These are phyloP conservation scores for Macrophya annulata DNA, from an alignment of 2,888 invertebrate species.

Conservation along the genomic window DNA sequence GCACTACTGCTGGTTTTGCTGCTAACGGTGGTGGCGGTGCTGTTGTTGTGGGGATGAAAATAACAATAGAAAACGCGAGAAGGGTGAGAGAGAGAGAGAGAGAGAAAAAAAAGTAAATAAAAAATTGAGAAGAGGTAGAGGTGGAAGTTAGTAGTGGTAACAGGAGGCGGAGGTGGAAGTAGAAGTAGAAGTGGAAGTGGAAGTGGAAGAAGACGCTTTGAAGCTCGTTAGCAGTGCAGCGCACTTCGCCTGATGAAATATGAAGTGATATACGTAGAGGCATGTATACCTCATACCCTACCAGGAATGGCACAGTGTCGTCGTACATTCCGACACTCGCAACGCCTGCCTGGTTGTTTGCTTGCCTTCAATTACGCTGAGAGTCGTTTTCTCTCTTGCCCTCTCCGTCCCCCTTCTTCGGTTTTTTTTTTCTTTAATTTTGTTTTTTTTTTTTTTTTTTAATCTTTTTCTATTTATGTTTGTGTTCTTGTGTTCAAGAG, in stretches of 20 bases:
- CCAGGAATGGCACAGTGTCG: conserved; percentile 15
- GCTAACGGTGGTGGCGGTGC: background rate
- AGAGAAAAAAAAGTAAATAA: background rate
- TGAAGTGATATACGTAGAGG: conserved; percentile 35
- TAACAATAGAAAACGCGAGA: conserved; percentile 17
- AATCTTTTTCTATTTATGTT: background rate
- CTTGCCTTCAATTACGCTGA: conserved; percentile 52
- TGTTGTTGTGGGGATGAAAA: background rate
- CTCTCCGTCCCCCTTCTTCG: background rate
- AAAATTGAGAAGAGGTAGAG: conserved; percentile 7
- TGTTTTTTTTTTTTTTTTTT: background rate
- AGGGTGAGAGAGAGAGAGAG: background rate
- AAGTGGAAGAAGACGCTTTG: conserved; percentile 50
- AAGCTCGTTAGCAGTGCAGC: conserved; percentile 53
- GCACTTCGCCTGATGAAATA: conserved; percentile 53
- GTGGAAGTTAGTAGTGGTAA: background rate
- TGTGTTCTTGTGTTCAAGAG: background rate
- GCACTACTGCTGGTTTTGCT: background rate
- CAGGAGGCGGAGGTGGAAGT: background rate
- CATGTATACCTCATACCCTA: conserved; percentile 18
- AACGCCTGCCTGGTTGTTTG: conserved; percentile 31
- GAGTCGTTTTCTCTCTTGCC: conserved; percentile 29
- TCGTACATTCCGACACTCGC: conserved; percentile 38
- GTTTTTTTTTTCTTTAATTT: background rate
- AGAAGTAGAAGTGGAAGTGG: conserved; percentile 30